Percentiles rank a stretch among this genome's conserved stretches.
These are phyloP conservation scores for Heliconius erato DNA, from an alignment of 2,888 invertebrate genomes.

Conservation along the genomic window DNA sequence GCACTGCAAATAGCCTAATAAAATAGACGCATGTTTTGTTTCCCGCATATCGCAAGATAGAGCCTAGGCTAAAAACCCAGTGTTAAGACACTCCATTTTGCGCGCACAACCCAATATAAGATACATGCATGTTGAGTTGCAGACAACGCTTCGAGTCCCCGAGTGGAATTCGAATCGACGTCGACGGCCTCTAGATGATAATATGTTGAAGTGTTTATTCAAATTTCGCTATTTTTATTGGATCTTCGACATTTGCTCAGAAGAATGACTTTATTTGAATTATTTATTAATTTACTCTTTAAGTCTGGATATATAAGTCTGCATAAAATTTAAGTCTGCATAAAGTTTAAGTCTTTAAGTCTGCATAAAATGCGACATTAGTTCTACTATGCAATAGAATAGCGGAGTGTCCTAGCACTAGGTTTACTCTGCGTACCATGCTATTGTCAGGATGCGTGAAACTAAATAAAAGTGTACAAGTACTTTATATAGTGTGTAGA, in stretches of 20 bases:
- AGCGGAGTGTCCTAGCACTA: too few species aligned
- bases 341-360: too few species aligned
- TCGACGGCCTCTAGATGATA: neutral
- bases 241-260: too few species aligned
- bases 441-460: neutral
- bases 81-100: neutral
- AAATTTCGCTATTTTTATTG: too few species aligned
- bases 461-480: neutral
- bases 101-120: neutral
- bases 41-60: neutral
- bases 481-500: neutral
- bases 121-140: neutral
- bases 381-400: neutral
- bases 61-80: neutral
- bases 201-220: too few species aligned
- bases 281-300: too few species aligned
- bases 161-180: neutral
- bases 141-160: neutral
- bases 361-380: neutral
- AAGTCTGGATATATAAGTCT: too few species aligned
- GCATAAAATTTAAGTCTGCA: too few species aligned
- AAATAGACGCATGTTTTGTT: neutral
- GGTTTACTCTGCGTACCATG: neutral
- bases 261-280: too few species aligned
- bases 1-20: neutral